Evolutionary conservation across 2,113 vertebrate species (phyloP), one percentile per base, ranked within the genome.

Genomic region (Pomatorhinus ruficollis): DNA sequence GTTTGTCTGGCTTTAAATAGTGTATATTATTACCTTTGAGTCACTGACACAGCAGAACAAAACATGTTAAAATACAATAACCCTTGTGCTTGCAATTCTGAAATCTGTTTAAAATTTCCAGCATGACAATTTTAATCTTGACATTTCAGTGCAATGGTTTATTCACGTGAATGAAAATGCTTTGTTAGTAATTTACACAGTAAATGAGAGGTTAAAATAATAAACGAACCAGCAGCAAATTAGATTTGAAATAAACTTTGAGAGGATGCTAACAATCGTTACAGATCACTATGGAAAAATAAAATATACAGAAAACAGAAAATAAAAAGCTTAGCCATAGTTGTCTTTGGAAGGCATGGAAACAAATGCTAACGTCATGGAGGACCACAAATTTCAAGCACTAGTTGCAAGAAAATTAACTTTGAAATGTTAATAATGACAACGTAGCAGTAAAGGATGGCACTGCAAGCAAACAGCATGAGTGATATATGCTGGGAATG

Each of bases 341-440:
- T 92, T 22, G 39, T 90, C 59, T 87, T 93, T 45, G 77, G 87
- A 97, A 91, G 90, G 92, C 91, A 97, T 94, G 97, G 76, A 95
- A 94, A 94, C 86, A 95, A 96, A 95, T 23, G 77, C 88, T 96
- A 23, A 84, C 64, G 77, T 60, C 92, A 93, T 5, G 13, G 68
- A 90, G 28, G 80, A 81, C 50, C 89, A 96, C 61, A 79, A 86
- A 93, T 97, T 93, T 95, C 94, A 95, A 97, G 97, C 88, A 97
- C 95, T 94, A 95, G 75, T 71, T 95, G 89, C 74, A 96, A 95
- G 95, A 91, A 97, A 93, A 97, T 84, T 92, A 94, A 97, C 91
- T 97, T 70, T 87, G 95, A 93, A 91, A 94, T 97, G 96, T 97
- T 98, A 98, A 97, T 96, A 98, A 97, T 97, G 97, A 96, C 96